Base-by-base conservation (phyloP, 2,888 invertebrate genomes). In the Odontocolon sp. region DNA sequence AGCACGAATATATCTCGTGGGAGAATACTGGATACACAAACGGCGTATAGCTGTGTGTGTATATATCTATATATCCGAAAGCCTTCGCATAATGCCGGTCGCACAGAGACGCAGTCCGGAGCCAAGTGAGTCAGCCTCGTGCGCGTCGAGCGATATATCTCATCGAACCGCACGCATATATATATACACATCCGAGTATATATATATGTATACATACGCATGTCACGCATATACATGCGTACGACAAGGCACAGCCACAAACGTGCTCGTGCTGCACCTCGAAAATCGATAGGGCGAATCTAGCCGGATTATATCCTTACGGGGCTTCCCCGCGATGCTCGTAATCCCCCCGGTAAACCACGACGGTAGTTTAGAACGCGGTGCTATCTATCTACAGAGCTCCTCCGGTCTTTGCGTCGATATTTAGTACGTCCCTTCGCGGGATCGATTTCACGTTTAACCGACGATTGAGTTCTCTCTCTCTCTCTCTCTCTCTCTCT, bases 211-310 rank as follows among this genome's bases (percentile, higher is more conserved):
- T 67, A 40, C 18, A 18, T 28, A 68, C 67, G 74, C 57, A 80
- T 54, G 66, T 56, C 23, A 71, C 63, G 73, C 77, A 74, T 71
- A 71, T 26, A n/a, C n/a, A n/a, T n/a, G n/a, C n/a, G n/a, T n/a
- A n/a, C n/a, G n/a, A n/a, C n/a, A n/a, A n/a, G n/a, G n/a, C 23
- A 63, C 9, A 26, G n/a, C 47, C 69, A 61, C 42, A 45, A 36
- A 57, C 72, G 79, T 80, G 73, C 81, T 74, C 71, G 76, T 78
- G 85, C 86, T 88, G 89, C 89, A 87, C 84, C 85, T 85, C 85
- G 78, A 87, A 89, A 89, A 89, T 89, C 89, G 89, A 89, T 89
- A 89, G 85, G 86, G 86, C 87, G 87, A 89, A 90, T 89, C 88
- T 87, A 89, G 88, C 85, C 83, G 86, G 89, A 88, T 88, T 88